A percentile compares a stretch with the other conserved stretches of the same genome.
Conservation (phyloP, 2,888 invertebrate genomes). For the Nemotelus nigrinus region DNA sequence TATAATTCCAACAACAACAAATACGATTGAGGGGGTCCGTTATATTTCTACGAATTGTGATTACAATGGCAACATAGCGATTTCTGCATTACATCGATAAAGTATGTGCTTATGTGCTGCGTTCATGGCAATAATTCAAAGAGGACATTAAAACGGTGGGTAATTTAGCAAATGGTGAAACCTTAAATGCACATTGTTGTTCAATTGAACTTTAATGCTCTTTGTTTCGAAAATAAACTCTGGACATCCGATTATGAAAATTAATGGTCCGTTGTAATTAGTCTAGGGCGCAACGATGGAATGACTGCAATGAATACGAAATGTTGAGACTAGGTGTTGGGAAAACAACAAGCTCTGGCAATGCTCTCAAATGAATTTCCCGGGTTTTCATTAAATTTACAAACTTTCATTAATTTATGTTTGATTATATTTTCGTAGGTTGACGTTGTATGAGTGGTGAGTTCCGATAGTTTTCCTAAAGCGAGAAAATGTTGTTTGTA, state of each 20-base stretch:
- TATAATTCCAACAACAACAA: conserved; percentile 25
- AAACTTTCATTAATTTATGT: too few species aligned
- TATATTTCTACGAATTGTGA: too few species aligned
- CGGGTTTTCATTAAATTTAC: too few species aligned
- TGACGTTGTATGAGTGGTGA: too few species aligned
- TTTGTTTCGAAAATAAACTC: conserved; percentile 24
- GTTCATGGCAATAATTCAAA: conserved; percentile 10
- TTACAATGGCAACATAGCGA: neutral
- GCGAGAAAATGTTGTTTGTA: too few species aligned
- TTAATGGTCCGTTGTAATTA: conserved; percentile 27
- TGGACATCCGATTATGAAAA: conserved; percentile 27
- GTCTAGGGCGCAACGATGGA: neutral
- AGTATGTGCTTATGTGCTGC: neutral
- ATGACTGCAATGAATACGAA: too few species aligned
- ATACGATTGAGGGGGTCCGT: neutral
- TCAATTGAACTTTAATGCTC: neutral
- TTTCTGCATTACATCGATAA: conserved; percentile 25
- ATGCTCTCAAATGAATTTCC: too few species aligned
- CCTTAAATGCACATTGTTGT: neutral
- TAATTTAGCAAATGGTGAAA: conserved; percentile 13
- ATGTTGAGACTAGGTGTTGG: too few species aligned
- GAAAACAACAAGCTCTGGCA: too few species aligned
- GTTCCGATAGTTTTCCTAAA: too few species aligned
- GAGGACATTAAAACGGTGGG: conserved; percentile 28
- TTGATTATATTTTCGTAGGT: too few species aligned